These are phyloP conservation scores for Muscicapa adusta DNA, from an alignment of 2,113 vertebrate species.

Conservation along the genomic window DNA sequence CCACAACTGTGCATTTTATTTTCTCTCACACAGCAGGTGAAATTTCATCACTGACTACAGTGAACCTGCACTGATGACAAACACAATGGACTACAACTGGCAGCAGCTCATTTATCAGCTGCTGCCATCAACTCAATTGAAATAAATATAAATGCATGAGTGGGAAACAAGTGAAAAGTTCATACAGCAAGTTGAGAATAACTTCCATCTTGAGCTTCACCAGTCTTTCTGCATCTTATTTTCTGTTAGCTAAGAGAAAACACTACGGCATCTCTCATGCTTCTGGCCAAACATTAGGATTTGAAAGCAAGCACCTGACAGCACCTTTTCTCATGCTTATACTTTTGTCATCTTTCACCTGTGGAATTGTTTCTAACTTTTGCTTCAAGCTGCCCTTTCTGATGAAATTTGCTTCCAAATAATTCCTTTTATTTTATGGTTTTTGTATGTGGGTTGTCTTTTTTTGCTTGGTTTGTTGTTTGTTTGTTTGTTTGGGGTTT, in stretches of 20 bases:
- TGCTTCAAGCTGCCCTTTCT: background rate
- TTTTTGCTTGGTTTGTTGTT: background rate
- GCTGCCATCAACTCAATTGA: background rate
- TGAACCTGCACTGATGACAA: slow-evolving; percentile 31
- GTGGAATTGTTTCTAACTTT: background rate
- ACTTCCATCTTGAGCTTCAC: background rate
- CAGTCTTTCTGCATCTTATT: background rate
- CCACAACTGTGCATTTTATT: slow-evolving; percentile 50
- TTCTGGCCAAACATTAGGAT: background rate
- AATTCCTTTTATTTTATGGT: background rate
- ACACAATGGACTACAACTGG: slow-evolving; percentile 22
- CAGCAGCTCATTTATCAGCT: slow-evolving; percentile 23
- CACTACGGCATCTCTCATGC: accelerated
- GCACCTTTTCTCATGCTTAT: background rate
- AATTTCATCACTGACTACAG: slow-evolving; percentile 41
- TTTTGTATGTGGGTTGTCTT: background rate
- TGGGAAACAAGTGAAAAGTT: background rate
- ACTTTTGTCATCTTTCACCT: background rate
- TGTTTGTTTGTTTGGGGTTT: background rate
- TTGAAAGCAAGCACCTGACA: background rate
- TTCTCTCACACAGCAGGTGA: slow-evolving; percentile 41
- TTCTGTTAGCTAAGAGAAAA: background rate
- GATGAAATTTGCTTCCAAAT: background rate
- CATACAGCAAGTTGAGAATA: background rate
- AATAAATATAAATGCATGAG: slow-evolving; percentile 20